Base-by-base conservation (phyloP, 2,113 vertebrate genomes). In the Bettongia penicillata region DNA sequence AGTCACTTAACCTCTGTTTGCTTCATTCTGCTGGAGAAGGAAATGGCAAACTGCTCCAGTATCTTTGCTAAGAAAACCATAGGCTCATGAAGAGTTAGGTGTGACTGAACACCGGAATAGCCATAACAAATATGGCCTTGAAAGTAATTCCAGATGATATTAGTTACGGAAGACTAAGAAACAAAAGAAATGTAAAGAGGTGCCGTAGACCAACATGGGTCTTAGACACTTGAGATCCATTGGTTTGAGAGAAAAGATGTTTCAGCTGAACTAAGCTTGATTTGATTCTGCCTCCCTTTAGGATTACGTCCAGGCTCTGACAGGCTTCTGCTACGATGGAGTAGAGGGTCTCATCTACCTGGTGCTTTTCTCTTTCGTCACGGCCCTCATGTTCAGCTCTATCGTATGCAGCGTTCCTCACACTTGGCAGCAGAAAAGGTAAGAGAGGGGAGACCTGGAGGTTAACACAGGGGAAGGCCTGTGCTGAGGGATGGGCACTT, bases 321-420 rank as follows among this genome's bases (percentile, higher is more conserved):
- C 99, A 0, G 99, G 99, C 50, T 98, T 99, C 98, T 99, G 99
- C 98, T 99, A 99, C 0, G 99, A 99, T 0, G 99, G 99, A 37
- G 99, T 99, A 77, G 99, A 99, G 98, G 99, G 99, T 89, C 98
- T 99, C 98, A 99, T 99, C 98, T 99, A 99, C 99, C 98, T 99
- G 98, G 99, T 99, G 90, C 98, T 99, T 89, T 99, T 99, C 98
- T 99, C 99, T 96, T 99, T 99, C 68, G 98, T 99, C 98, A 99
- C 99, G 0, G 99, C 99, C 3, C 99, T 99, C 97, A 99, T 99
- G 99, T 99, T 99, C 99, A 99, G 99, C 98, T 99, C 99, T 16
- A 99, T 99, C 19, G 98, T 99, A 95, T 99, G 99, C 99, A 99
- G 99, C 0, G 98, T 99, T 91, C 99, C 99, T 0, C 99, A 99